These are phyloP conservation scores for Temnothorax curvispinosus DNA, from an alignment of 1,140 invertebrate genomes.

Conservation along the genomic window DNA sequence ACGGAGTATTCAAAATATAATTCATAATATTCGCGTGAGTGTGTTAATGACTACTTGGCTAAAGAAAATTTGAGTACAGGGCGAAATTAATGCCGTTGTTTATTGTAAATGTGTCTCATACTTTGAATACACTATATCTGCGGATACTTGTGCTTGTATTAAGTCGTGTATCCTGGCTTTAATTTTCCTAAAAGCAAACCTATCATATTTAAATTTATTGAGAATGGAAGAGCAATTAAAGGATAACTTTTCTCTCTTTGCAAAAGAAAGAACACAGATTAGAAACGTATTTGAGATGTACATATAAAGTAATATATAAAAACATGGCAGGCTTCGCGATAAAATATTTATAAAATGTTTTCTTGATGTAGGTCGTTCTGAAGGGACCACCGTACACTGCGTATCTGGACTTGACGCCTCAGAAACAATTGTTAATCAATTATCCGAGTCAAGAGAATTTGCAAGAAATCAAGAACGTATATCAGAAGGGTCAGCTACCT, in stretches of 20 bases:
- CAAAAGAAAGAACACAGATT: not conserved
- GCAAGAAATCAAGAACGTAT: slow-evolving; percentile 81
- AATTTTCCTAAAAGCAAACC: not conserved
- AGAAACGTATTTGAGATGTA: not conserved
- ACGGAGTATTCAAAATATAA: too few relatives aligned
- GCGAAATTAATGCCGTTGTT: not conserved
- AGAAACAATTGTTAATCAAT: slow-evolving; percentile 84
- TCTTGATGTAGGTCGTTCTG: slow-evolving; percentile 50
- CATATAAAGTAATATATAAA: not conserved
- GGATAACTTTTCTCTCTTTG: not conserved
- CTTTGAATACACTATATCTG: not conserved
- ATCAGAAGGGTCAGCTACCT: slow-evolving; percentile 77
- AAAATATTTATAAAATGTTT: slow-evolving; percentile 42
- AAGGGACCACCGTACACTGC: slow-evolving; percentile 72
- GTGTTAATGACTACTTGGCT: not conserved
- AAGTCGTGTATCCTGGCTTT: not conserved
- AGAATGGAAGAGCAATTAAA: not conserved
- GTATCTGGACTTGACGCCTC: slow-evolving; percentile 79
- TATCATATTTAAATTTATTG: not conserved
- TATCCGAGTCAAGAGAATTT: slow-evolving; percentile 84
- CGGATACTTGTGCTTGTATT: not conserved
- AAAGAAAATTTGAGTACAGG: not conserved
- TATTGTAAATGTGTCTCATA: not conserved
- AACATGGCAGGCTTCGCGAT: too few relatives aligned
- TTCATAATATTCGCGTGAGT: not conserved